phyloP scores from a whole-genome alignment of 2,113 vertebrate species.

The Prietella phreatophila region DNA sequence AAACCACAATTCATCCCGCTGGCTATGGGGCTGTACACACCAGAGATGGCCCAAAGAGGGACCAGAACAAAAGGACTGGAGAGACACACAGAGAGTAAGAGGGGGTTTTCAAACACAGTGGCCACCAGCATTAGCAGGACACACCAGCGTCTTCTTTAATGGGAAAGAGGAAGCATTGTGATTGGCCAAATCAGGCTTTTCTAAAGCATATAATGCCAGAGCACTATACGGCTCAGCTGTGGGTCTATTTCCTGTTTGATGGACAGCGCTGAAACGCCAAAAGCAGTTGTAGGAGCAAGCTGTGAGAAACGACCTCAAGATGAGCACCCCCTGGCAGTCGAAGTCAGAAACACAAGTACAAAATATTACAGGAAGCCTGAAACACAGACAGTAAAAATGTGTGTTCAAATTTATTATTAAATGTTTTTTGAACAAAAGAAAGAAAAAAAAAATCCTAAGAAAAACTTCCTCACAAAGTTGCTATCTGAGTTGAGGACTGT shows the following conservation, averaged over 20 bases:
- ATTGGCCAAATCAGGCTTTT: constrained; percentile 55
- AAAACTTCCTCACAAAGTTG: not conserved
- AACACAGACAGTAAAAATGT: not conserved
- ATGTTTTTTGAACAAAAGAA: not conserved
- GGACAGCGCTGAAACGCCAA: constrained; percentile 32
- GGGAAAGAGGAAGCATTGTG: constrained; percentile 49
- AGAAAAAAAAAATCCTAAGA: no score
- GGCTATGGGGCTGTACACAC: constrained; percentile 25
- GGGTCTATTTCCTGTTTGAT: constrained; percentile 48
- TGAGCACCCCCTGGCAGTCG: not conserved
- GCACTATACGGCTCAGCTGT: constrained; percentile 50
- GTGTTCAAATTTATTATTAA: no score
- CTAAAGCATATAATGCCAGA: constrained; percentile 52
- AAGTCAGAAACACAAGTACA: constrained; percentile 2
- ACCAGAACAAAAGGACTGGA: constrained; percentile 51
- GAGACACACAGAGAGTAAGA: constrained; percentile 22
- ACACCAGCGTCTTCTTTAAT: constrained; percentile 46
- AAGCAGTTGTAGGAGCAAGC: constrained; percentile 28
- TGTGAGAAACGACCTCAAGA: constrained; percentile 8
- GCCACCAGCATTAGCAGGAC: constrained; percentile 43
- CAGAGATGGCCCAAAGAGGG: constrained; percentile 37
- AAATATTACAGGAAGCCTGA: not conserved
- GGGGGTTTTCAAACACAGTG: constrained; percentile 43
- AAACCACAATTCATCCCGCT: constrained; percentile 40
- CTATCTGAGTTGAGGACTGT: not conserved